Conservation (phyloP, 2,888 invertebrate genomes). For the Heliconius ismenius region DNA sequence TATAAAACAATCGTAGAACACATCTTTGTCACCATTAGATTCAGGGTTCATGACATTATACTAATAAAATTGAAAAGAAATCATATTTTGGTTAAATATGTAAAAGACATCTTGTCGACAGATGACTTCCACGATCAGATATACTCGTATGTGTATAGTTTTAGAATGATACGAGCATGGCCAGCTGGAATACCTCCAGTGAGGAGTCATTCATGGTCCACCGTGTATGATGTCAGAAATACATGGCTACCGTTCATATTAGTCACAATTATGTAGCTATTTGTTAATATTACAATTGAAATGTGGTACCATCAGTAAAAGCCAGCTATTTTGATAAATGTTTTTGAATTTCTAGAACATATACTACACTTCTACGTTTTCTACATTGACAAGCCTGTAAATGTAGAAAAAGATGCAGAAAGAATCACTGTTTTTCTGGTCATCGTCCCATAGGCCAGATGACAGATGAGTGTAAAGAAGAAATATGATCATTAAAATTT, state of each 20-base stretch:
- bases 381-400: too few species aligned
- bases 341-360: too few species aligned
- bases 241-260: neutral
- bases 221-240: slow-evolving; percentile 14
- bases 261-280: slow-evolving; percentile 1
- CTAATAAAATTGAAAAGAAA: neutral
- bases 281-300: slow-evolving; percentile 8
- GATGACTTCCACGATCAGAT: slow-evolving; percentile 38
- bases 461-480: too few species aligned
- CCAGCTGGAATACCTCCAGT: slow-evolving; percentile 46
- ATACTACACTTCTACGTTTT: too few species aligned
- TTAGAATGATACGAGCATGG: slow-evolving; percentile 28
- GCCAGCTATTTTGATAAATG: neutral
- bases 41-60: neutral
- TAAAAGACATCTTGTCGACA: slow-evolving; percentile 26
- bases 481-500: neutral
- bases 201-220: slow-evolving; percentile 41
- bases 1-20: neutral
- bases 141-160: slow-evolving; percentile 27
- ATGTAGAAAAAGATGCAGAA: too few species aligned
- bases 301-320: neutral
- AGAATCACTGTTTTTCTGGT: too few species aligned
- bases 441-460: too few species aligned
- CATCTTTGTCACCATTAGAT: neutral
- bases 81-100: slow-evolving; percentile 30